Evolutionary conservation across 2,888 invertebrate species (phyloP).

Genomic region (Caenorhabditis macrosperma): DNA sequence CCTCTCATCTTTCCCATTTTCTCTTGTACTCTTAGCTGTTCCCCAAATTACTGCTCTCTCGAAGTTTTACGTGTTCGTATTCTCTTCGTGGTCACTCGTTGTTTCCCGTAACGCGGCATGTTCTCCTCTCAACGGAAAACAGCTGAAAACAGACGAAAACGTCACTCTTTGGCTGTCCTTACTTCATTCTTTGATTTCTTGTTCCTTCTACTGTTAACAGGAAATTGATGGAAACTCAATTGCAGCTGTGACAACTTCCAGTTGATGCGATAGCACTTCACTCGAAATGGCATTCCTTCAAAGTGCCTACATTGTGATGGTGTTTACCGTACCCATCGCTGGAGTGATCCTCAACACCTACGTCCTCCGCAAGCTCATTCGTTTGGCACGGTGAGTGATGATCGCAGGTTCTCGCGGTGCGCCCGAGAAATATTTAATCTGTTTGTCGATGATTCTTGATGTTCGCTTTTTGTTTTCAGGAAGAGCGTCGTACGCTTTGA

Average conservation of each 20-base stretch:
- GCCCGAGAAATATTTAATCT: slow-evolving; percentile 8
- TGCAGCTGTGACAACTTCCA: slow-evolving; percentile 11
- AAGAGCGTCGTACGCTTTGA: slow-evolving; percentile 73
- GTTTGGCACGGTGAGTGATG: slow-evolving; percentile 68
- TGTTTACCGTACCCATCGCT: slow-evolving; percentile 72
- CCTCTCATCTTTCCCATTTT: too few relatives aligned
- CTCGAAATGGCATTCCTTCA: slow-evolving; percentile 38
- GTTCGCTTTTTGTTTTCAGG: slow-evolving; percentile 34
- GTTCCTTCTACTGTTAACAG: neutral
- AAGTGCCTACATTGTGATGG: slow-evolving; percentile 62
- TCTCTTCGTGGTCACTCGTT: slow-evolving; percentile 2
- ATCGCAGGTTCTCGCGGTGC: slow-evolving; percentile 1
- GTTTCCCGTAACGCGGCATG: neutral
- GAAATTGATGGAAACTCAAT: slow-evolving; percentile 7
- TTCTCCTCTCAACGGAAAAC: neutral
- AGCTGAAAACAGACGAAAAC: slow-evolving; percentile 2
- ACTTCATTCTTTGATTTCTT: slow-evolving; percentile 5
- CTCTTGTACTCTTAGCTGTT: too few relatives aligned
- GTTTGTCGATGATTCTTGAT: slow-evolving; percentile 37
- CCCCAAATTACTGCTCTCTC: too few relatives aligned
- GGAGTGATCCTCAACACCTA: slow-evolving; percentile 75
- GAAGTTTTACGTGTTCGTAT: too few relatives aligned
- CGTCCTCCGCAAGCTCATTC: slow-evolving; percentile 71
- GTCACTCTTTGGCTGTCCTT: neutral
- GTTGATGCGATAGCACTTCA: slow-evolving; percentile 23